These are phyloP conservation scores for Tokudaia tokunoshimensis DNA, from an alignment of 2,797 vertebrate genomes.

Conservation along the genomic window DNA sequence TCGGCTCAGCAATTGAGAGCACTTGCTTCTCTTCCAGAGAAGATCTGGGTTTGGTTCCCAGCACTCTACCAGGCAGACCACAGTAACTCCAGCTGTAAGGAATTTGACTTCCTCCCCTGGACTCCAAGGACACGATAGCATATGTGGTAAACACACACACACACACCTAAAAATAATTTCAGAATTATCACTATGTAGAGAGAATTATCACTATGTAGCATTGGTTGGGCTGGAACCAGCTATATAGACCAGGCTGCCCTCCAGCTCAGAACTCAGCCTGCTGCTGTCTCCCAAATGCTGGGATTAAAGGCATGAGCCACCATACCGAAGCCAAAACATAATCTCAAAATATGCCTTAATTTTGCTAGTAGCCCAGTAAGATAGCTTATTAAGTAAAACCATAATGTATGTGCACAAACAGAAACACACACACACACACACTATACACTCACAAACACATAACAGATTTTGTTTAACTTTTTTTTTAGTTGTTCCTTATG, in stretches of 20 bases:
- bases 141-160: too few relatives aligned
- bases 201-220: neutral
- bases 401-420: neutral
- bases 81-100: neutral
- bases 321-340: neutral
- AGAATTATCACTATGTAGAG: neutral
- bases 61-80: neutral
- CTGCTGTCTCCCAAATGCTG: neutral
- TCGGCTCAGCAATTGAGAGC: neutral
- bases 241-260: neutral
- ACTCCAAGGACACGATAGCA: neutral
- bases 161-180: neutral
- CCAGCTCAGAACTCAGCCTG: neutral
- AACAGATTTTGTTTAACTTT: neutral
- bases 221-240: neutral
- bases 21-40: neutral
- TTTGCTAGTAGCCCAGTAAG: neutral
- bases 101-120: neutral
- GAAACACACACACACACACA: neutral
- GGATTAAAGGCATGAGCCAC: neutral
- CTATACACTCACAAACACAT: neutral
- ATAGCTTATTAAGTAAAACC: neutral
- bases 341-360: neutral
- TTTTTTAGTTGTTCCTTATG: neutral
- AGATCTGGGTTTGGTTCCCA: neutral